A percentile compares a stretch with the other conserved stretches of the same genome.
phyloP scores from a whole-genome alignment of 2,113 vertebrate genomes.

The Alexandromys fortis region DNA sequence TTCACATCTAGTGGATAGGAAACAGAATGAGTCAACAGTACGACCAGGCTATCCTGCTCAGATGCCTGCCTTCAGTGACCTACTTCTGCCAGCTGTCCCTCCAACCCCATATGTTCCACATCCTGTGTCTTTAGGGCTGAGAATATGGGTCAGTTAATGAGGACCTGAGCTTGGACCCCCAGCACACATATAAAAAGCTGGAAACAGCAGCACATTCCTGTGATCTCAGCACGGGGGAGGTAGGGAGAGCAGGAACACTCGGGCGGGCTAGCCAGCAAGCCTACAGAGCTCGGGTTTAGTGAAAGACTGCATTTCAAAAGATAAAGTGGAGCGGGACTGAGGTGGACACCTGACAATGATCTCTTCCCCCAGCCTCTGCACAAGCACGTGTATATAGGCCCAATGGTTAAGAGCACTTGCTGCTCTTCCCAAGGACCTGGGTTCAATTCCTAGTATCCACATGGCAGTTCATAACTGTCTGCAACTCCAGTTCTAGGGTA shows the following conservation, averaged over 20 bases:
- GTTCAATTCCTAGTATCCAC: too few species aligned
- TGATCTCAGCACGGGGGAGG: neutral
- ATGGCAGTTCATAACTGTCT: too few species aligned
- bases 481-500: too few species aligned
- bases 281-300: neutral
- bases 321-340: neutral
- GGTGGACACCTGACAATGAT: neutral
- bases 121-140: neutral
- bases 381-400: too few species aligned
- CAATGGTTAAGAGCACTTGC: too few species aligned
- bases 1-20: neutral
- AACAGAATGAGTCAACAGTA: neutral
- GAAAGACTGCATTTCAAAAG: neutral
- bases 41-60: neutral
- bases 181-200: neutral
- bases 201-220: neutral
- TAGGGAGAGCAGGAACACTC: neutral
- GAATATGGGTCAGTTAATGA: neutral
- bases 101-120: too few species aligned
- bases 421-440: too few species aligned
- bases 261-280: neutral
- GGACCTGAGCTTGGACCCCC: neutral
- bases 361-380: neutral
- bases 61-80: neutral
- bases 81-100: neutral